phyloP scores from a whole-genome alignment of 2,113 vertebrate species.

The Delphinapterus leucas region DNA sequence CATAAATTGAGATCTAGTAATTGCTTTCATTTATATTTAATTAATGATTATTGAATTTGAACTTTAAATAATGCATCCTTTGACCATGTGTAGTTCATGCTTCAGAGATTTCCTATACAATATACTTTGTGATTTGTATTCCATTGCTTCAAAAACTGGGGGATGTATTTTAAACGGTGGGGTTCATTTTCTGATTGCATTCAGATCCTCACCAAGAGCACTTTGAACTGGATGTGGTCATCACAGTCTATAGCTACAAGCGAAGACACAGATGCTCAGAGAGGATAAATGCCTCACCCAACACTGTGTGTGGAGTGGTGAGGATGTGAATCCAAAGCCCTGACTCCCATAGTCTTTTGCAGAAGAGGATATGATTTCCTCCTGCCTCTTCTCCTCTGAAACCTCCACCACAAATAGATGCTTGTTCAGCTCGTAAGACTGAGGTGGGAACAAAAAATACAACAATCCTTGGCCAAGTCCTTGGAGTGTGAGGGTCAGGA shows the following conservation, averaged over 20 bases:
- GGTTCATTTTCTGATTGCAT: neutral
- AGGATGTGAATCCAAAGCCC: too few relatives aligned
- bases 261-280: neutral
- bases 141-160: neutral
- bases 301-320: accelerated
- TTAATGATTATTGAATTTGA: neutral
- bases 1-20: too few relatives aligned
- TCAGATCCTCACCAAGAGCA: neutral
- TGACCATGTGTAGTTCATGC: neutral
- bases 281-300: neutral
- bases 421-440: too few relatives aligned
- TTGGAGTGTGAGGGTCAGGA: accelerated
- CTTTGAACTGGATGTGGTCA: accelerated
- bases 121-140: neutral
- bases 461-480: neutral
- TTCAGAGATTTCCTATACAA: neutral
- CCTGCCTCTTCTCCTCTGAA: neutral
- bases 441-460: too few relatives aligned
- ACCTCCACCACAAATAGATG: neutral
- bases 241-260: neutral
- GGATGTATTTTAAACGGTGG: accelerated
- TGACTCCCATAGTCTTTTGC: neutral
- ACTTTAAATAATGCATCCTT: neutral
- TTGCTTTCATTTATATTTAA: neutral
- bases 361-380: neutral